Evolutionary conservation across 2,888 invertebrate genomes (phyloP).

Genomic region (Octonoba sinensis): DNA sequence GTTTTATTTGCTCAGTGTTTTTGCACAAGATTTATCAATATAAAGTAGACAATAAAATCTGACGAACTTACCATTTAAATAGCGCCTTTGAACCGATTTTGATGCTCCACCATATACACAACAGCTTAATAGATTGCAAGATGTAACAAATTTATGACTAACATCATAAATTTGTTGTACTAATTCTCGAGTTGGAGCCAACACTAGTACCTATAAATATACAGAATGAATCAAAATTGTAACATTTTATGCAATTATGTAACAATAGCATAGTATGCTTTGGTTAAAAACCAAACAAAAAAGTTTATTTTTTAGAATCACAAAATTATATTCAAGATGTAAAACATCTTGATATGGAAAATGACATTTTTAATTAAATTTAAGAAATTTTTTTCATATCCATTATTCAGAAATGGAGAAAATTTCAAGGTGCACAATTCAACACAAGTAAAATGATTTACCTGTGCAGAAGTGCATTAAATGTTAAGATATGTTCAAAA

Average conservation of each 20-base stretch:
- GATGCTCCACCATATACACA: conserved; percentile 75
- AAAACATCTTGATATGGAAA: neutral
- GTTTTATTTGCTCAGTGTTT: too few species aligned
- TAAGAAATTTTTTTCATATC: too few species aligned
- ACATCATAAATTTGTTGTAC: conserved; percentile 72
- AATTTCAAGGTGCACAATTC: too few species aligned
- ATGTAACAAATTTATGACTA: conserved; percentile 71
- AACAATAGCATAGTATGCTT: too few species aligned
- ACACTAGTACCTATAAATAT: conserved; percentile 68
- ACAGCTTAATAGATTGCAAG: conserved; percentile 70
- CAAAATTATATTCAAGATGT: neutral
- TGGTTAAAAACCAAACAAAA: neutral
- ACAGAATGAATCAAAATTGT: neutral
- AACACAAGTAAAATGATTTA: too few species aligned
- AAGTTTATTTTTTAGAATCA: neutral
- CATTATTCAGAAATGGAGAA: too few species aligned
- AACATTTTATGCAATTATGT: neutral
- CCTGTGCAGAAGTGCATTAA: too few species aligned
- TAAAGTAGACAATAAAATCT: too few species aligned
- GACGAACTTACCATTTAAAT: conserved; percentile 42
- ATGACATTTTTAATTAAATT: neutral
- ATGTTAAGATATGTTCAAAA: too few species aligned
- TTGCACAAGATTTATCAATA: too few species aligned
- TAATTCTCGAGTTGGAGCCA: conserved; percentile 69
- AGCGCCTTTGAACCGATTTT: conserved; percentile 68